Evolutionary conservation across 2,797 vertebrate species (phyloP).

Genomic region (Paramormyrops hopkinsi): DNA sequence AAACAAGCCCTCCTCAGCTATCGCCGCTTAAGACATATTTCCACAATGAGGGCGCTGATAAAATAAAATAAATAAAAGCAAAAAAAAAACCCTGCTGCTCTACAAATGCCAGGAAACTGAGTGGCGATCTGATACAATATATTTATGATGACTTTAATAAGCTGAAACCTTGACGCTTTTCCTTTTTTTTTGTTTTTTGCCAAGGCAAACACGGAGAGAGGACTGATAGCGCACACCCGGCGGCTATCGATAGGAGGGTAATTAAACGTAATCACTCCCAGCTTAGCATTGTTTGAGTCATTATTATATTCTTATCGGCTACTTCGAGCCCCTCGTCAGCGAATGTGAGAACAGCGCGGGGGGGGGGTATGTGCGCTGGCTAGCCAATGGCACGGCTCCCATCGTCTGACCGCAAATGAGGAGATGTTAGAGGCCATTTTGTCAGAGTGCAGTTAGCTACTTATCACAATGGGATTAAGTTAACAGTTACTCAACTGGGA

Average conservation of each 20-base stretch:
- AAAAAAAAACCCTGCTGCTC: constrained; percentile 34
- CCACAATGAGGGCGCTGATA: constrained; percentile 47
- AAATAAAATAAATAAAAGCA: constrained; percentile 8
- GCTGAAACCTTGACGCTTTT: constrained; percentile 49
- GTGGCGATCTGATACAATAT: constrained; percentile 57
- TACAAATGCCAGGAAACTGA: constrained; percentile 64
- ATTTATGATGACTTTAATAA: constrained; percentile 64
- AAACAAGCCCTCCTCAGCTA: constrained; percentile 38
- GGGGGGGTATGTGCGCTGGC: constrained; percentile 8
- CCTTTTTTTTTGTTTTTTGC: constrained; percentile 35
- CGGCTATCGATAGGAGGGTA: constrained; percentile 53
- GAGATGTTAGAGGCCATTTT: constrained; percentile 26
- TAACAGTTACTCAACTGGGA: constrained; percentile 55
- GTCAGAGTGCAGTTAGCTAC: constrained; percentile 46
- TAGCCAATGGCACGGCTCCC: constrained; percentile 43
- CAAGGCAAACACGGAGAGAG: constrained; percentile 67
- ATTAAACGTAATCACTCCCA: constrained; percentile 55
- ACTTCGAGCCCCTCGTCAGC: constrained; percentile 46
- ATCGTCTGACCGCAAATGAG: constrained; percentile 43
- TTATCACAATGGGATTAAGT: constrained; percentile 49
- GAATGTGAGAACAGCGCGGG: constrained; percentile 45
- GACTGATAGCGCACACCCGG: constrained; percentile 57
- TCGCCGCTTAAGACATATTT: constrained; percentile 49
- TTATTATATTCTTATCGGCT: constrained; percentile 57
- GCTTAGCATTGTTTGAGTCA: constrained; percentile 63